phyloP scores from a whole-genome alignment of 2,888 invertebrate species.

The Nipponacmea schrenckii region DNA sequence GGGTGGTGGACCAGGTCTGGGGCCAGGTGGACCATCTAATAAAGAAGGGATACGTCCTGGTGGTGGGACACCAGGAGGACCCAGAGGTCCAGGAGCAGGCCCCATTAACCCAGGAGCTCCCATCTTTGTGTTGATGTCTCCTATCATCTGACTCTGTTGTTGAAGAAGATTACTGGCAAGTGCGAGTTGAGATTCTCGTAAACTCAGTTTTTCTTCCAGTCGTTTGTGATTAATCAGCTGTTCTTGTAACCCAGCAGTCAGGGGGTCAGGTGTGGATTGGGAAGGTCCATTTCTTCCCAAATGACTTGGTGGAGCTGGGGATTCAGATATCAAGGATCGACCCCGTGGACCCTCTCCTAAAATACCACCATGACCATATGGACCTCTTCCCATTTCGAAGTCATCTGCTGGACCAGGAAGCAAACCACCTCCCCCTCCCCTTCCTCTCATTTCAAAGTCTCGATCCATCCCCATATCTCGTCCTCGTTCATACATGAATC shows the following conservation, averaged over 20 bases:
- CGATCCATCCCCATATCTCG: background rate
- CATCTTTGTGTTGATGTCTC: background rate
- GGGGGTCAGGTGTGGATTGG: background rate
- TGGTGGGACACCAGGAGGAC: background rate
- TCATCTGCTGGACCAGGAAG: no score
- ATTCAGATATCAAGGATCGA: background rate
- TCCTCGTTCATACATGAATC: background rate
- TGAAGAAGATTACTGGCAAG: constrained; percentile 34
- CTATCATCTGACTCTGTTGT: constrained; percentile 26
- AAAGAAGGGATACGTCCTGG: constrained; percentile 14
- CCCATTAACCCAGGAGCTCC: constrained; percentile 16
- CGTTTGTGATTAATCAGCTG: constrained; percentile 26
- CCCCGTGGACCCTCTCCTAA: constrained; percentile 21
- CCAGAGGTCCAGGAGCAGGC: constrained; percentile 1
- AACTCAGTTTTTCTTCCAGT: constrained; percentile 25
- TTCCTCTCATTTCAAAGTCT: background rate
- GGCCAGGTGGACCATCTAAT: constrained; percentile 12
- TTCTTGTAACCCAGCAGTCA: constrained; percentile 15
- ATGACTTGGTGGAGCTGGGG: background rate
- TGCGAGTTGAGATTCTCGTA: constrained; percentile 32
- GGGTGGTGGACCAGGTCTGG: background rate
- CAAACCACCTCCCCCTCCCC: no score
- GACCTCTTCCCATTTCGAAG: no score
- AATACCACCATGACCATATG: background rate
- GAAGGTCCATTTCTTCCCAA: constrained; percentile 7